A percentile compares a stretch with the other conserved stretches of the same genome.
Evolutionary conservation across 2,113 vertebrate species (phyloP).

Genomic region (Pteropus alecto): DNA sequence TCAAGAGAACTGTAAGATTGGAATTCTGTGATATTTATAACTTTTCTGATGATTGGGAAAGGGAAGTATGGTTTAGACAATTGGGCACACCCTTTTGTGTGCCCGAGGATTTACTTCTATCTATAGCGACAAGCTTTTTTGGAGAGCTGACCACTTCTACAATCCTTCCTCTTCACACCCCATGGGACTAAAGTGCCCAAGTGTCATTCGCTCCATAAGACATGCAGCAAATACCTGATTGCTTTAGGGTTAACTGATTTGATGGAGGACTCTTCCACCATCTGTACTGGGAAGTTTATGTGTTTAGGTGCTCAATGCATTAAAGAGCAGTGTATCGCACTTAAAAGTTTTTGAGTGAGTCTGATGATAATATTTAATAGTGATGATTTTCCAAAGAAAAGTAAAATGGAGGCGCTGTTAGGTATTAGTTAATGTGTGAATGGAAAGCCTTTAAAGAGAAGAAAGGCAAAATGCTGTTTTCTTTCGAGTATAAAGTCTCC

Average conservation of each 20-base stretch:
- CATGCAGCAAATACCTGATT: not conserved
- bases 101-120: not conserved
- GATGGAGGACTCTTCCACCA: not conserved
- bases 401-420: not conserved
- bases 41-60: not conserved
- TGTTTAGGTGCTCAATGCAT: not conserved
- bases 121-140: not conserved
- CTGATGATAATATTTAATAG: not conserved
- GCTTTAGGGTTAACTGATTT: not conserved
- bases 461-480: not conserved
- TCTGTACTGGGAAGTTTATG: not conserved
- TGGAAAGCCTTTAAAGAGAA: not conserved
- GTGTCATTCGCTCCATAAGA: not conserved
- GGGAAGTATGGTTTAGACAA: not conserved
- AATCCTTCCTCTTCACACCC: not conserved
- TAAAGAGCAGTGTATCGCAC: not conserved
- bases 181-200: not conserved
- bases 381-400: conserved; percentile 23
- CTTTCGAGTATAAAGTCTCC: not conserved
- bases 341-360: not conserved
- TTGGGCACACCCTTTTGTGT: not conserved
- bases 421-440: not conserved
- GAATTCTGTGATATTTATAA: not conserved
- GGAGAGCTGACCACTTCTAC: not conserved
- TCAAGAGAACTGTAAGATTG: not conserved